Evolutionary conservation across 2,113 vertebrate species (phyloP).

Genomic region (Vombatus ursinus): DNA sequence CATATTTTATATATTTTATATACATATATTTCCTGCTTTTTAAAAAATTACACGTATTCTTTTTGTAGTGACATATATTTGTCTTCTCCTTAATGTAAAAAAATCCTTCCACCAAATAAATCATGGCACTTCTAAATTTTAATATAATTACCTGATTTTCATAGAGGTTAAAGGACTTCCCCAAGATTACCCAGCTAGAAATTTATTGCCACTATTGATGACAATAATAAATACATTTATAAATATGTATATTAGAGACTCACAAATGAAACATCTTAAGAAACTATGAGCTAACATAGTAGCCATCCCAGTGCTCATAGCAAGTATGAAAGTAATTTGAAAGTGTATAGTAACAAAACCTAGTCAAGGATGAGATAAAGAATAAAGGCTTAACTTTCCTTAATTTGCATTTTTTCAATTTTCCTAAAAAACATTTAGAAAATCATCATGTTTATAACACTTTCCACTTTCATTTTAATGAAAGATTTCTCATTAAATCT

Average conservation of each 20-base stretch:
- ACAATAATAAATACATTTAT: neutral
- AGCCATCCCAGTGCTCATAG: neutral
- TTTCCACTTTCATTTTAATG: neutral
- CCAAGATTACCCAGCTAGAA: neutral
- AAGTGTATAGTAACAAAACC: neutral
- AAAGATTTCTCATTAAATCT: neutral
- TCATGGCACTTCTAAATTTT: neutral
- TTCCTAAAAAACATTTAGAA: conserved; percentile 11
- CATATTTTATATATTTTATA: neutral
- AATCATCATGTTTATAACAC: neutral
- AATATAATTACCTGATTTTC: neutral
- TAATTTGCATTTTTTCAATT: neutral
- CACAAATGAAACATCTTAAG: neutral
- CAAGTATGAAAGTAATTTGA: neutral
- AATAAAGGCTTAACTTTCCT: neutral
- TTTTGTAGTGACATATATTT: too few relatives aligned
- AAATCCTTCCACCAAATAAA: neutral
- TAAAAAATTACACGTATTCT: too few relatives aligned
- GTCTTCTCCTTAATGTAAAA: too few relatives aligned
- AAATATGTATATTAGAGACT: neutral
- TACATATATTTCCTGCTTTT: too few relatives aligned
- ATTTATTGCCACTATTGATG: neutral
- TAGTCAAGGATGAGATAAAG: neutral
- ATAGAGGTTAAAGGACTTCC: neutral
- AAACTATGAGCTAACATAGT: neutral